Percentiles rank a stretch among this genome's conserved stretches.
phyloP scores from a whole-genome alignment of 2,888 invertebrate species.

The Sarcophaga variegata region DNA sequence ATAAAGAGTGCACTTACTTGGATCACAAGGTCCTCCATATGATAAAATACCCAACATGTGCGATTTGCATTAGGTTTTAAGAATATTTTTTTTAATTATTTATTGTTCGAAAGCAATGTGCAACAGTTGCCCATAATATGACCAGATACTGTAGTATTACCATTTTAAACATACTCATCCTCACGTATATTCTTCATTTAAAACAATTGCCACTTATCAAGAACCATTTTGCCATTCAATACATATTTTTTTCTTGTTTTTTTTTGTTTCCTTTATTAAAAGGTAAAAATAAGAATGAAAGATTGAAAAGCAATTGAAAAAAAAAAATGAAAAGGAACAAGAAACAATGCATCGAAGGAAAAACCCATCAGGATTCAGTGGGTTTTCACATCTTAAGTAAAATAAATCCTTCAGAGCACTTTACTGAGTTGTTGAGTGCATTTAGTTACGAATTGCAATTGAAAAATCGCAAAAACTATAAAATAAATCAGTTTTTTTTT shows the following conservation, averaged over 20 bases:
- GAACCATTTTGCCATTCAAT: slow-evolving; percentile 33
- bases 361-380: slow-evolving; percentile 37
- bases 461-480: slow-evolving; percentile 39
- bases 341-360: slow-evolving; percentile 1
- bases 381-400: slow-evolving; percentile 43
- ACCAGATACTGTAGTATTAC: not conserved
- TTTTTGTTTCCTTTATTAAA: not conserved
- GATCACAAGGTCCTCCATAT: too few relatives aligned
- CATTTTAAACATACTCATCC: not conserved
- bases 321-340: not conserved
- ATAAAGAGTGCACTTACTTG: too few relatives aligned
- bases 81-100: too few relatives aligned
- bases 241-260: not conserved
- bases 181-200: slow-evolving; percentile 43
- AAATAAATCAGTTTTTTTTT: slow-evolving; percentile 51
- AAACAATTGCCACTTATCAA: slow-evolving; percentile 52
- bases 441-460: slow-evolving; percentile 61
- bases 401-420: slow-evolving; percentile 62
- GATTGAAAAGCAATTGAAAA: slow-evolving; percentile 14
- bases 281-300: slow-evolving; percentile 22
- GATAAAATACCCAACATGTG: too few relatives aligned
- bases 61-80: too few relatives aligned
- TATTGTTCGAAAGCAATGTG: too few relatives aligned
- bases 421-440: slow-evolving; percentile 63
- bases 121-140: not conserved